Evolutionary conservation across 2,797 vertebrate species (phyloP).

Genomic region (Enteromius mattozi): DNA sequence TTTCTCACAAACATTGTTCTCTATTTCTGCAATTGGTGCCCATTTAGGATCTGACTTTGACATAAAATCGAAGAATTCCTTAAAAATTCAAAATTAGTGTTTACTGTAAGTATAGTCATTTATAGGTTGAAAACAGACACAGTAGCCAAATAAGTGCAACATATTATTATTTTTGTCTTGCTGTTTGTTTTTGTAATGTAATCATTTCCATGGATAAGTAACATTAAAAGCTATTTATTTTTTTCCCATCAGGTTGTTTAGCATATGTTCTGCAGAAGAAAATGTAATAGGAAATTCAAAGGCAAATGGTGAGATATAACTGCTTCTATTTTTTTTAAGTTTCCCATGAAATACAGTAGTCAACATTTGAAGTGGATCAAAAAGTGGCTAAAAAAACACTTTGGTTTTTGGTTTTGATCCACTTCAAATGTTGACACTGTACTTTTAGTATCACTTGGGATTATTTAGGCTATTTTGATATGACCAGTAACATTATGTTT

Average conservation of each 20-base stretch:
- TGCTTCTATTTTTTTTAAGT: background rate
- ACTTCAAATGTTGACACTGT: too few species aligned
- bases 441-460: background rate
- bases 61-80: background rate
- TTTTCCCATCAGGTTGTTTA: conserved; percentile 28
- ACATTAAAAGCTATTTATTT: background rate
- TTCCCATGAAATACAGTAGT: background rate
- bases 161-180: background rate
- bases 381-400: too few species aligned
- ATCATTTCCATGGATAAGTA: background rate
- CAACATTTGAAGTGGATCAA: too few species aligned
- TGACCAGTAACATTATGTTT: background rate
- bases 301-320: conserved; percentile 1
- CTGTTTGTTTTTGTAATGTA: background rate
- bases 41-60: background rate
- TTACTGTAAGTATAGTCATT: background rate
- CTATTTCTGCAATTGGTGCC: background rate
- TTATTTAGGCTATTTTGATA: background rate
- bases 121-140: background rate
- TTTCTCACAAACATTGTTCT: background rate
- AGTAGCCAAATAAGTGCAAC: background rate
- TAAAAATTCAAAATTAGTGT: background rate
- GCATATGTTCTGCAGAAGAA: background rate
- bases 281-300: conserved; percentile 9
- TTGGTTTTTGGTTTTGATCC: too few species aligned